Evolutionary conservation across 2,113 vertebrate genomes (phyloP).

Genomic region (Hypanus sabinus): DNA sequence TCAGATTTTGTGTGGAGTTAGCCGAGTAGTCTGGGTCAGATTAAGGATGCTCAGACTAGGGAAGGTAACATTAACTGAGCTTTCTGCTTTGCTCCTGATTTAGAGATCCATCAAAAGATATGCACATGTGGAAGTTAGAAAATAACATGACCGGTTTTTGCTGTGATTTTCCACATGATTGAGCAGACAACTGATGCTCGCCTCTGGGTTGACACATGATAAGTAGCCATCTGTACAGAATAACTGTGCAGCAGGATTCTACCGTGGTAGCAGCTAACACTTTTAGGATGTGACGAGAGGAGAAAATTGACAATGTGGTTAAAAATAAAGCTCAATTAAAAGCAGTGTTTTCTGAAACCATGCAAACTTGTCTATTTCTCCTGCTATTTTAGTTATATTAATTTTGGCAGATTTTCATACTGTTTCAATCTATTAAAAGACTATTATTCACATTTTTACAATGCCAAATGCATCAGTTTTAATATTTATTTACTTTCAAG

Average conservation of each 20-base stretch:
- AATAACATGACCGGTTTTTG: neutral
- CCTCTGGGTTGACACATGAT: neutral
- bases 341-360: neutral
- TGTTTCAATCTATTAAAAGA: neutral
- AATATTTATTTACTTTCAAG: no score
- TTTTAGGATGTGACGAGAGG: neutral
- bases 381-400: neutral
- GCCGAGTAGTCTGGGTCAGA: neutral
- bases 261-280: neutral
- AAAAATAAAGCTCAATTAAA: neutral
- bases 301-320: slow-evolving; percentile 11
- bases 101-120: neutral
- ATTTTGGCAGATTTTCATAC: neutral
- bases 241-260: neutral
- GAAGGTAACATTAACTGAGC: neutral
- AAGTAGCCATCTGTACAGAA: neutral
- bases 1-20: neutral
- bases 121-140: neutral
- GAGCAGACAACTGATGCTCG: neutral
- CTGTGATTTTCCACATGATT: neutral
- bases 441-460: neutral
- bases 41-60: neutral
- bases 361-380: neutral
- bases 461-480: neutral
- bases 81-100: neutral